Percentiles rank a stretch among this genome's conserved stretches.
Evolutionary conservation across 1,140 invertebrate genomes (phyloP).

Genomic region (Zaprionus ornatus): DNA sequence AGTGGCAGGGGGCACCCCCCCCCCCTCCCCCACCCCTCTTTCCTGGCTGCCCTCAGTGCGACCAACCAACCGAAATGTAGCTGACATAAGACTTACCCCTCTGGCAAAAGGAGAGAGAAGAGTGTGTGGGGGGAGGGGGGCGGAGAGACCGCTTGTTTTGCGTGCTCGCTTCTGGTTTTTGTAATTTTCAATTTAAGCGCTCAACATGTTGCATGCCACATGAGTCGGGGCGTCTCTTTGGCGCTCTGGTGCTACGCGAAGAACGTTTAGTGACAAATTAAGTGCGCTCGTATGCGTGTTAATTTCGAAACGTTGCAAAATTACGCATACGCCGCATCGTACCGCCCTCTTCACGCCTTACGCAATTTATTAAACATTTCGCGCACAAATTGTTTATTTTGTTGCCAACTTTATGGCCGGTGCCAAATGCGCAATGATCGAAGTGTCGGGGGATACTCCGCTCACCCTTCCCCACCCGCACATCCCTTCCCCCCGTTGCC

Average conservation of each 20-base stretch:
- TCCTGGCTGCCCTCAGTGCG: too few species aligned
- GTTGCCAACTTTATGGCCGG: constrained; percentile 51
- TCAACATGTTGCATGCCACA: constrained; percentile 77
- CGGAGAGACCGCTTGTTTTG: constrained; percentile 23
- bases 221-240: constrained; percentile 22
- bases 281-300: constrained; percentile 75
- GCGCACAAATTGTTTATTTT: constrained; percentile 76
- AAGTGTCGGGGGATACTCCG: not conserved
- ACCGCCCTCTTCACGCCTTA: constrained; percentile 49
- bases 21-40: not conserved
- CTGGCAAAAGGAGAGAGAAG: not conserved
- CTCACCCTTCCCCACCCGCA: constrained; percentile 25
- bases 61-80: constrained; percentile 31
- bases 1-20: not conserved
- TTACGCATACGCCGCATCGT: constrained; percentile 66
- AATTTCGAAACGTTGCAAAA: constrained; percentile 68
- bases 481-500: constrained; percentile 27
- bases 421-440: constrained; percentile 59
- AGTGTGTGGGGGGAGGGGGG: not conserved
- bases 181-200: constrained; percentile 79
- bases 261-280: constrained; percentile 79
- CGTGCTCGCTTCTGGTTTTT: constrained; percentile 59
- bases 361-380: constrained; percentile 75
- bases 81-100: constrained; percentile 32
- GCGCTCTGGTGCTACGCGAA: not conserved